phyloP scores from a whole-genome alignment of 2,113 vertebrate genomes.

The Elachura formosa region DNA sequence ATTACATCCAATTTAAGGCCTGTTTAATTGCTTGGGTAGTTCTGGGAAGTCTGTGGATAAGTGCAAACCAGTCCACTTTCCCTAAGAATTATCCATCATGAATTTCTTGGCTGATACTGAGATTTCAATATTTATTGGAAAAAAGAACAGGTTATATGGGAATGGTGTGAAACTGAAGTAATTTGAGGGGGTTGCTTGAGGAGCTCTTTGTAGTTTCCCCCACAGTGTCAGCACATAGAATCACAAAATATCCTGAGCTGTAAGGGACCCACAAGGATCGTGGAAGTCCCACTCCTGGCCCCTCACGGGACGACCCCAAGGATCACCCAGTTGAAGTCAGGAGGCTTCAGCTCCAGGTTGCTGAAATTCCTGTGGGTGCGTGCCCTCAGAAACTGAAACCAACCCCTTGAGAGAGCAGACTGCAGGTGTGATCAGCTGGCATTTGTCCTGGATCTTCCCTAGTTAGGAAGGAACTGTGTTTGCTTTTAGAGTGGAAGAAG shows the following conservation, averaged over 20 bases:
- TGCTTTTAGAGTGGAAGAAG: neutral
- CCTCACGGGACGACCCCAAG: neutral
- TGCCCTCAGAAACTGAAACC: neutral
- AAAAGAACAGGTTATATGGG: neutral
- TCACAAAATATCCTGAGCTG: neutral
- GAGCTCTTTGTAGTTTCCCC: neutral
- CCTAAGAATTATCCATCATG: neutral
- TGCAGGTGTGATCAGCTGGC: constrained; percentile 54
- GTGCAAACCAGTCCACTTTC: neutral
- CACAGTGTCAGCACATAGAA: neutral
- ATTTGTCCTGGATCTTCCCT: neutral
- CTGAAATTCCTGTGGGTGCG: rapidly evolving
- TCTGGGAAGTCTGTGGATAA: neutral
- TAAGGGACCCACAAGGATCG: neutral
- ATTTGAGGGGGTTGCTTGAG: neutral
- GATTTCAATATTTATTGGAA: neutral
- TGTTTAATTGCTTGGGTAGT: neutral
- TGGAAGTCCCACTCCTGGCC: neutral
- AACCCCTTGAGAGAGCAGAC: neutral
- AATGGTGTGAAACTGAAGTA: neutral
- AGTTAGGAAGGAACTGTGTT: neutral
- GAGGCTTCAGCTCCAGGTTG: neutral
- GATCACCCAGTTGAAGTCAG: neutral
- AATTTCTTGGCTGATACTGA: neutral
- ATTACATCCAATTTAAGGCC: neutral